phyloP scores from a whole-genome alignment of 2,888 invertebrate genomes.

The Acleris holmiana region DNA sequence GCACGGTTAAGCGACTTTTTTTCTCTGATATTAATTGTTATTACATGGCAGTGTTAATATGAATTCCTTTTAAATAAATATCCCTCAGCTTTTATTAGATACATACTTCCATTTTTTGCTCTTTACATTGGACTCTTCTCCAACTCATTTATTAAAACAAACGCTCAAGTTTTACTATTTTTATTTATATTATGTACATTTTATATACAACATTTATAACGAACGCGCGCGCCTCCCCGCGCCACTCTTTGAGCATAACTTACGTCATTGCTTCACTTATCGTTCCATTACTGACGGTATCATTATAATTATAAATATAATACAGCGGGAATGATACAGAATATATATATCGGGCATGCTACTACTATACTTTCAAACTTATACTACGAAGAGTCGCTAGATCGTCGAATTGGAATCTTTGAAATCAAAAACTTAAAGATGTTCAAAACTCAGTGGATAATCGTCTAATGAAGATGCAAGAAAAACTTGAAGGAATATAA shows the following conservation, averaged over 20 bases:
- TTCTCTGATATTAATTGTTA: too few species aligned
- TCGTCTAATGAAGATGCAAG: too few species aligned
- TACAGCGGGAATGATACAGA: constrained; percentile 75
- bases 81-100: too few species aligned
- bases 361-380: constrained; percentile 55
- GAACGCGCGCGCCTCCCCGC: constrained; percentile 61
- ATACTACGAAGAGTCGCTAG: constrained; percentile 18
- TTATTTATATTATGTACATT: constrained; percentile 80
- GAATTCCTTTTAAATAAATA: too few species aligned
- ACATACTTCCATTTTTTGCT: too few species aligned
- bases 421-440: not conserved
- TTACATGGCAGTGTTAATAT: too few species aligned
- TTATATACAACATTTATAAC: constrained; percentile 78
- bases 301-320: constrained; percentile 70
- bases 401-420: constrained; percentile 12
- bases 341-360: constrained; percentile 62
- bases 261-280: constrained; percentile 47
- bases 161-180: constrained; percentile 65
- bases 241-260: constrained; percentile 71
- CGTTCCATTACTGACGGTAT: constrained; percentile 63
- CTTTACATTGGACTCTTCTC: too few species aligned
- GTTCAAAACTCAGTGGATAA: not conserved
- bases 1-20: too few species aligned
- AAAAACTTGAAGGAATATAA: not conserved
- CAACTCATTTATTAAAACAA: constrained; percentile 32